phyloP scores from a whole-genome alignment of 2,797 vertebrate species.

The Diceros bicornis region DNA sequence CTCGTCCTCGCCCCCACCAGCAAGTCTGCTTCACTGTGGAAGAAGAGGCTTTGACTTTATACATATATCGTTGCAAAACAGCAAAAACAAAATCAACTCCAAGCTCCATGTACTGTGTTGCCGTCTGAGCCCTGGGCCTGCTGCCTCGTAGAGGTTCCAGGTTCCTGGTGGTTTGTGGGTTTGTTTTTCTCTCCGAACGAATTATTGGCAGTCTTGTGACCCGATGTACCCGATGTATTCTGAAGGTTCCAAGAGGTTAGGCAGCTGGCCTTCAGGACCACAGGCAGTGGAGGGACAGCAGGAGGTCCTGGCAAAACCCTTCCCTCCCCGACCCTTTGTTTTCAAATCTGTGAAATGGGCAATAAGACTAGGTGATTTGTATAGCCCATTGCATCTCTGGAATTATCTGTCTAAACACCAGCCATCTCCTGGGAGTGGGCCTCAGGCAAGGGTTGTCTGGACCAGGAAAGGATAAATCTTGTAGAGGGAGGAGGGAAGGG shows the following conservation, averaged over 20 bases:
- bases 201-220: neutral
- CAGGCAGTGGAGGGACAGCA: neutral
- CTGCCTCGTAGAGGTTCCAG: neutral
- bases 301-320: neutral
- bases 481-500: neutral
- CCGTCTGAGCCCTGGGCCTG: slow-evolving; percentile 44
- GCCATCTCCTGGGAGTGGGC: neutral
- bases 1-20: neutral
- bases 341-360: neutral
- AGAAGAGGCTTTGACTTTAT: slow-evolving; percentile 56
- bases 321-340: neutral
- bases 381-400: neutral
- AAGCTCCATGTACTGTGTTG: fast-evolving
- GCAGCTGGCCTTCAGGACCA: neutral
- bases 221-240: neutral
- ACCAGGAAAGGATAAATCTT: neutral
- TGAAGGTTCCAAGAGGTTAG: neutral
- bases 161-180: neutral
- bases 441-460: neutral
- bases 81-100: neutral
- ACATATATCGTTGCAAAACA: neutral
- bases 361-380: neutral
- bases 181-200: neutral
- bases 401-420: slow-evolving; percentile 1
- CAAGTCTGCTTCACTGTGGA: slow-evolving; percentile 43